A percentile compares a stretch with the other conserved stretches of the same genome.
Evolutionary conservation across 2,888 invertebrate genomes (phyloP).

Genomic region (Cheilosia scutellata): DNA sequence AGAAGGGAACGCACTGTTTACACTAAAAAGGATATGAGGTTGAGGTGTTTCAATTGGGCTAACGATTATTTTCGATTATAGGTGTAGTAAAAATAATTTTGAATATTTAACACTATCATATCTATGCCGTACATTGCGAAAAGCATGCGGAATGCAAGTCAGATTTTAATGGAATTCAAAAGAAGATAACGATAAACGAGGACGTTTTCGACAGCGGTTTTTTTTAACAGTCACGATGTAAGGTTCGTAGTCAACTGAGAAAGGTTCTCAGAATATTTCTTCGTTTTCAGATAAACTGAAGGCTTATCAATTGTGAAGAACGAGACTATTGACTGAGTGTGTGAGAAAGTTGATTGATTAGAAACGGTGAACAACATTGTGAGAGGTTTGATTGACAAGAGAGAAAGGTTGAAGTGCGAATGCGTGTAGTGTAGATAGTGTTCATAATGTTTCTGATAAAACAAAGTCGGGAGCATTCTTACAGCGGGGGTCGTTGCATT

Average conservation of each 20-base stretch:
- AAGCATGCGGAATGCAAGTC: not conserved
- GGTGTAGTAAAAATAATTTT: no score
- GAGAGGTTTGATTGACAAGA: slow-evolving; percentile 35
- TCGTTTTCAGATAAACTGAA: slow-evolving; percentile 44
- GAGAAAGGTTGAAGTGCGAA: slow-evolving; percentile 37
- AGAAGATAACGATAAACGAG: slow-evolving; percentile 53
- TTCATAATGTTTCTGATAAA: not conserved
- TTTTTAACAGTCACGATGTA: slow-evolving; percentile 36
- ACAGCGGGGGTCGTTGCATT: slow-evolving; percentile 20
- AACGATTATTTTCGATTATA: no score
- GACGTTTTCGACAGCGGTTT: slow-evolving; percentile 1
- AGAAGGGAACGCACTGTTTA: no score
- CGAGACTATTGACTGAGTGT: slow-evolving; percentile 29
- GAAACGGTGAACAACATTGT: slow-evolving; percentile 21
- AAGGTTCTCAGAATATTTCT: slow-evolving; percentile 21
- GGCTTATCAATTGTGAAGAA: slow-evolving; percentile 49
- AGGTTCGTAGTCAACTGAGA: slow-evolving; percentile 57
- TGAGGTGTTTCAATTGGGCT: no score
- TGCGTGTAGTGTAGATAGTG: slow-evolving; percentile 9
- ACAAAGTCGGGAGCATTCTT: not conserved
- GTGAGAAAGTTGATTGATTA: slow-evolving; percentile 54
- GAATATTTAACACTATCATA: no score
- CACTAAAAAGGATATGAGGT: no score
- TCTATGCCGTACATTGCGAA: not conserved
- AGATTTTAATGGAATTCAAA: not conserved